Conservation (phyloP, 2,113 vertebrate genomes). For the Cervus canadensis region DNA sequence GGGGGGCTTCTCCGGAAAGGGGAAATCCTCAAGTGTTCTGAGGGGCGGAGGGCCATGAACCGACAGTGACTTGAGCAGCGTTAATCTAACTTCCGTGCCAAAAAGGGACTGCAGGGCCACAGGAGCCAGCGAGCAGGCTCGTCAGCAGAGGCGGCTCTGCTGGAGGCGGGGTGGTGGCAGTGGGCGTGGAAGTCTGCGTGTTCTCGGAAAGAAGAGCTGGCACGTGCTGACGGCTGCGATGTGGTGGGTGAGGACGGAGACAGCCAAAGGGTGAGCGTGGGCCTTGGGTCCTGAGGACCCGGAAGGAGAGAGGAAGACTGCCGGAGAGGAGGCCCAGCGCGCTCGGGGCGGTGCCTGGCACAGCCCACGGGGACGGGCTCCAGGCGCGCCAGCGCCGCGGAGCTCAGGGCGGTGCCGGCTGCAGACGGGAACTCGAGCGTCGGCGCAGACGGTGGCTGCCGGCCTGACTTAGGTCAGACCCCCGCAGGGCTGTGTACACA, state of each 20-base stretch:
- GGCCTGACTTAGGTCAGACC: background rate
- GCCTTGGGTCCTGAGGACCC: background rate
- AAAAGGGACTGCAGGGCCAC: background rate
- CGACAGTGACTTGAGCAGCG: background rate
- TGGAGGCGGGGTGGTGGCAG: too few species aligned
- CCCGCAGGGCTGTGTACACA: accelerated
- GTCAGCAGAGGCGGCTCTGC: background rate
- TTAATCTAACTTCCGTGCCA: background rate
- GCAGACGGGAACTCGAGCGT: background rate
- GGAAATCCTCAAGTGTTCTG: background rate
- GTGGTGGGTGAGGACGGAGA: too few species aligned
- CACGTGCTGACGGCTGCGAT: background rate
- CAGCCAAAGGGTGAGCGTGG: background rate
- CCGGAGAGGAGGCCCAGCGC: background rate
- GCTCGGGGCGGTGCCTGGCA: background rate
- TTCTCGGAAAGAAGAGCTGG: background rate
- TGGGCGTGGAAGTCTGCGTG: too few species aligned
- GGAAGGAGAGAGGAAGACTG: background rate
- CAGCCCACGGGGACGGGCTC: background rate
- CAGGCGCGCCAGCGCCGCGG: accelerated
- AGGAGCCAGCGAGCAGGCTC: background rate
- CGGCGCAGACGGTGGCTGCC: background rate
- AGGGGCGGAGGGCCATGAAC: background rate
- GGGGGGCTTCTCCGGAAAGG: background rate
- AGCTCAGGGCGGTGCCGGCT: background rate